These are phyloP conservation scores for Sebastes goodei DNA, from an alignment of 2,797 vertebrate genomes.

Conservation along the genomic window DNA sequence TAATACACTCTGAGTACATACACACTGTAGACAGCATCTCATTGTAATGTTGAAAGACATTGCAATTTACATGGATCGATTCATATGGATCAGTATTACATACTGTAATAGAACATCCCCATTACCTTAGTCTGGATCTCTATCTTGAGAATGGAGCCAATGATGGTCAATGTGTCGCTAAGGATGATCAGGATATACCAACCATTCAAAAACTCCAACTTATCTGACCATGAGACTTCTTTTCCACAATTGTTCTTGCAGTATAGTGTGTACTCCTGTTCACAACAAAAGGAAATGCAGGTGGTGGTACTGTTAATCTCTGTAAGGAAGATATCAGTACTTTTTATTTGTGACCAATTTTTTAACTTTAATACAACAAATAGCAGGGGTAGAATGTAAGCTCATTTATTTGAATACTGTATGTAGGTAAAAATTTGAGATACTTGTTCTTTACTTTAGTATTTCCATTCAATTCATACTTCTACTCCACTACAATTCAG, in stretches of 20 bases:
- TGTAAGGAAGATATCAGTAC: neutral
- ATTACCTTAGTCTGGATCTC: conserved; percentile 92
- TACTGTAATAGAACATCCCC: neutral
- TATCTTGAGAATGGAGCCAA: conserved; percentile 93
- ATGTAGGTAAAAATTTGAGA: neutral
- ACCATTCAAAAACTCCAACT: conserved; percentile 91
- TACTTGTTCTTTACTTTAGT: neutral
- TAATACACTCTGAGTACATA: fast-evolving
- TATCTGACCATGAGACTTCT: conserved; percentile 86
- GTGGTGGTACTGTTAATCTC: neutral
- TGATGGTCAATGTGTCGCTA: conserved; percentile 89
- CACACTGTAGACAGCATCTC: neutral
- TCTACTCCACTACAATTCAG: neutral
- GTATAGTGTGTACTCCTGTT: conserved; percentile 88
- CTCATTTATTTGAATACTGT: neutral
- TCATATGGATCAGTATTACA: neutral
- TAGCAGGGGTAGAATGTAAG: neutral
- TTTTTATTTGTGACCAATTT: neutral
- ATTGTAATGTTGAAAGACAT: neutral
- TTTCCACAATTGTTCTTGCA: conserved; percentile 80
- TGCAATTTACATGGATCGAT: neutral
- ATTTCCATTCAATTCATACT: neutral
- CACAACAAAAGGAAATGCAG: neutral
- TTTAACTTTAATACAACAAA: neutral
- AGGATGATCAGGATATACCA: conserved; percentile 95